Conservation (phyloP, 2,888 invertebrate genomes). For the Caenorhabditis wallacei region DNA sequence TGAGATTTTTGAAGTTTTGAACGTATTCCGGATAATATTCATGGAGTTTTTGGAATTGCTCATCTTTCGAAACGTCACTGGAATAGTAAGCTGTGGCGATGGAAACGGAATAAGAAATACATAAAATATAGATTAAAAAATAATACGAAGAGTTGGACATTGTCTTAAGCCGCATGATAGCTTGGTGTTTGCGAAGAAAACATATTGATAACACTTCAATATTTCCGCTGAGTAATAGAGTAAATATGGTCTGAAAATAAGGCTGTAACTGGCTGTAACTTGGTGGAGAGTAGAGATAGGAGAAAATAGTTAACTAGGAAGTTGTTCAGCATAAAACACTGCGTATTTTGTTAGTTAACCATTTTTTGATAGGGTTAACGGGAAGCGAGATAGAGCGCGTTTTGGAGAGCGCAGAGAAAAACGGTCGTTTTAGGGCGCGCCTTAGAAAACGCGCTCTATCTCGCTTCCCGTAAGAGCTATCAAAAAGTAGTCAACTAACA, state of each 20-base stretch:
- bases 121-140: not conserved
- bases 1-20: constrained; percentile 4
- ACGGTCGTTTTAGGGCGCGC: no score
- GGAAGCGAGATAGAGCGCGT: no score
- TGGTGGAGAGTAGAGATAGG: not conserved
- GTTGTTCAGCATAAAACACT: not conserved
- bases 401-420: no score
- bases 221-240: constrained; percentile 15
- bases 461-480: no score
- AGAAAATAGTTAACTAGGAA: not conserved
- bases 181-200: constrained; percentile 31
- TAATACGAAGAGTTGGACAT: not conserved
- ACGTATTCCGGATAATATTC: not conserved
- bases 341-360: not conserved
- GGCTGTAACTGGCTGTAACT: no score
- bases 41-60: not conserved
- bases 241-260: constrained; percentile 5
- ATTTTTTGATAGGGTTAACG: no score
- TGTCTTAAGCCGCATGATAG: not conserved
- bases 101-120: not conserved
- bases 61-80: not conserved
- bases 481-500: no score
- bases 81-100: not conserved
- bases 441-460: no score
- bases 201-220: constrained; percentile 31